phyloP scores from a whole-genome alignment of 2,888 invertebrate genomes.

The Rhopalosiphum nymphaeae region DNA sequence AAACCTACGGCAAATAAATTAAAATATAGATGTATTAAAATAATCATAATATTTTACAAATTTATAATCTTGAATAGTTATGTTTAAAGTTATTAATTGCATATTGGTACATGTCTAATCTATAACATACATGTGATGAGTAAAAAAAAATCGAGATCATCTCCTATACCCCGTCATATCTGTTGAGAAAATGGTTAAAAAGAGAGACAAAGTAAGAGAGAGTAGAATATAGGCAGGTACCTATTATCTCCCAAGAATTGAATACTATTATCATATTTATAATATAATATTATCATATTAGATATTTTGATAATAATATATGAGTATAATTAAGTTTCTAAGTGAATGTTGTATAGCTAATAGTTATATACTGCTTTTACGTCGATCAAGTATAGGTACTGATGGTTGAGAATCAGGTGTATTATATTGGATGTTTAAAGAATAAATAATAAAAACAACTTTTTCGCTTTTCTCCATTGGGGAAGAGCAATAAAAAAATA shows the following conservation, averaged over 20 bases:
- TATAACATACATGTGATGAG: background rate
- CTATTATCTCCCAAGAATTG: background rate
- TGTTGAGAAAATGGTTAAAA: background rate
- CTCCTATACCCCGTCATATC: background rate
- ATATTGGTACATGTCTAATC: background rate
- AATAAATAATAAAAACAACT: background rate
- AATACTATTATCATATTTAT: background rate
- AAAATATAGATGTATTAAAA: background rate
- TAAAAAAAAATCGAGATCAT: background rate
- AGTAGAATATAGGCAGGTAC: background rate
- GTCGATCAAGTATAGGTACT: background rate
- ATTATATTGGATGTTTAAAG: background rate
- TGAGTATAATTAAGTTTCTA: background rate
- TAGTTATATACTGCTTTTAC: background rate
- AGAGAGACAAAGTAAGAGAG: background rate
- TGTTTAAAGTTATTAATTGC: background rate
- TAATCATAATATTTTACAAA: background rate
- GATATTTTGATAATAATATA: background rate
- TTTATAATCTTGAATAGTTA: background rate
- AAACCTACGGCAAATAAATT: background rate
- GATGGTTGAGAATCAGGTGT: background rate
- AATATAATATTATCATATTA: background rate
- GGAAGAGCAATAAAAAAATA: background rate
- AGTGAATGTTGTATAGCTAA: background rate
- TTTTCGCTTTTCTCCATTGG: constrained; percentile 2